Base-by-base conservation (phyloP, 35 echinoderm and acorn worm species). In the Lytechinus variegatus region DNA sequence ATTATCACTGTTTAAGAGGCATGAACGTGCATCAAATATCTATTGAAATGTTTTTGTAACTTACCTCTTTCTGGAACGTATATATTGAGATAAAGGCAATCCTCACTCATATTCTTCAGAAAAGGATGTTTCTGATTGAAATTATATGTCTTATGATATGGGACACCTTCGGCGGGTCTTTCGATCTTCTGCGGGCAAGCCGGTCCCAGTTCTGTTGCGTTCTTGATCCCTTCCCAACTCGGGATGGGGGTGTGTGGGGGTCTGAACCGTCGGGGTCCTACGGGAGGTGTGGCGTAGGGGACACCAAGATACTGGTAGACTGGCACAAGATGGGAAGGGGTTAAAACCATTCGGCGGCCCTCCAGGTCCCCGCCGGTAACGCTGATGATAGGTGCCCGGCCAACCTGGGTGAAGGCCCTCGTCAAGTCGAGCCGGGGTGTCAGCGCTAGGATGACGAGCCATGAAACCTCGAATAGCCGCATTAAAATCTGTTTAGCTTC, bases 241-340 rank as follows among this genome's bases (percentile, higher is more conserved):
- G 61, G 33, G 13, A 86, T 87, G 5, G 97, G 96, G 16, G 93
- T 90, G 61, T 95, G 92, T 28, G 98, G 97, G 56, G 86, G 91
- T 24, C 97, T 96, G 92, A 99, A 99, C 44, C 98, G 95, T 3
- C 95, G 94, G 56, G 97, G 89, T 1, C 95, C 97, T 12, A 54
- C 87, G 27, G 98, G 98, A 6, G 98, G 94, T 13, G 33, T 94
- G 51, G 97, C 98, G 60, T 97, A 99, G 21, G 97, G 98, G 13
- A 99, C 95, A 10, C 98, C 98, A 9, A 98, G 89, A 87, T 98
- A 98, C 94, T 98, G 95, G 86, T 98, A 95, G 13, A 98, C 97
- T 27, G 96, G 95, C 61, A 94, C 87, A 52, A 99, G 95, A 56
- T 96, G 86, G 5, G 96, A 58, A 54, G 94, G 96, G 16, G 55